phyloP scores from a whole-genome alignment of 2,888 invertebrate species.

The Dromius quadrimaculatus region DNA sequence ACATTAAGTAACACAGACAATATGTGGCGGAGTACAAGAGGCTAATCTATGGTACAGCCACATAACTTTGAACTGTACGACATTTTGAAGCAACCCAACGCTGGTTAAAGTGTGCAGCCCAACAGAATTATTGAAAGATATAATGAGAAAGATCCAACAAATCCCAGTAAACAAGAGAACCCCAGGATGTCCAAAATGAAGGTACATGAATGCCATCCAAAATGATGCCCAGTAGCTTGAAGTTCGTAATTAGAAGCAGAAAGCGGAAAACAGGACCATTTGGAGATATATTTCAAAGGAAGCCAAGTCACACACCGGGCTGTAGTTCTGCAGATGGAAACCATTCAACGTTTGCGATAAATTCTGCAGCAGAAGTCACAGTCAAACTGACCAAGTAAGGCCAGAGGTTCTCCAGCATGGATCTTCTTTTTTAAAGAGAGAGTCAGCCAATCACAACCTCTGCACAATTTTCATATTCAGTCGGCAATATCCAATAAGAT shows the following conservation, averaged over 20 bases:
- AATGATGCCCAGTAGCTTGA: neutral
- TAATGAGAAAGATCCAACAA: neutral
- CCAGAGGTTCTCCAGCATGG: too few relatives aligned
- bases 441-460: too few relatives aligned
- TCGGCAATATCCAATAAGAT: too few relatives aligned
- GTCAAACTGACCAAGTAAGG: too few relatives aligned
- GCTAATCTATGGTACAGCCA: neutral
- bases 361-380: too few relatives aligned
- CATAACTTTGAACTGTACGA: neutral
- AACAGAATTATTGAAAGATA: neutral
- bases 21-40: neutral
- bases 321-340: conserved; percentile 8
- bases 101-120: neutral
- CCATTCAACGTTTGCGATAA: too few relatives aligned
- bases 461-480: too few relatives aligned
- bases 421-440: too few relatives aligned
- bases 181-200: neutral
- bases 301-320: neutral
- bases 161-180: neutral
- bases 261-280: neutral
- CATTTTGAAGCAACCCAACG: neutral
- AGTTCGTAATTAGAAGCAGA: neutral
- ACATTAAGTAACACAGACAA: neutral
- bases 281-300: neutral
- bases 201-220: neutral